Base-by-base conservation (phyloP, 2,113 vertebrate species). In the Arenaria interpres region DNA sequence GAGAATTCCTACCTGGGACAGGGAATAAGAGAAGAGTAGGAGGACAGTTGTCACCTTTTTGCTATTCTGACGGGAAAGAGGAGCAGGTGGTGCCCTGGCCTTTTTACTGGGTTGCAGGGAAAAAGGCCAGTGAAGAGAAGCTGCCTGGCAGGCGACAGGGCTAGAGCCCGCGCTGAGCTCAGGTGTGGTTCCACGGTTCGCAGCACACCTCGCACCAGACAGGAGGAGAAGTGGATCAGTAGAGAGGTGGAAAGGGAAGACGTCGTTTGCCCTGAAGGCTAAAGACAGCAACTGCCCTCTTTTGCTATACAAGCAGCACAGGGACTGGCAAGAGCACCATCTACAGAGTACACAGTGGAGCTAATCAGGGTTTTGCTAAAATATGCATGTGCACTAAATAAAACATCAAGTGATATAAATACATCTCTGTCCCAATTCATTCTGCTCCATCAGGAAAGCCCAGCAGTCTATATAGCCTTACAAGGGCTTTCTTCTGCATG, bases 351-450 rank as follows among this genome's bases (percentile, higher is more conserved):
- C 14, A 14, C n/a, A 37, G 64, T 9, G 46, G 62, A 94, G 45
- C 68, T 74, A 81, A 88, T 41, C 43, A 66, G 46, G 69, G 27
- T 4, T 41, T 59, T 83, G 85, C 86, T 96, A 63, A 96, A 96
- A 93, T 96, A 95, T 88, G 64, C 15, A 91, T 91, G 54, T n/a
- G 67, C 35, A 71, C 64, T 96, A 88, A 97, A 96, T 96, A 96
- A 97, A 94, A 93, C 67, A 95, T 81, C 39, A 73, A 59, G 64
- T 56, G 48, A 56, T 80, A 92, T 37, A 96, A 93, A 89, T 80
- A 82, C 62, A 75, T 53, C 53, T 75, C 77, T 93, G 75, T 88
- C 89, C 72, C 43, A 33, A 63, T 76, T 84, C 64, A 32, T 84
- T 54, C 37, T 72, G 45, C 21, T 46, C 39, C 37, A 59, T 6